Base-by-base conservation (phyloP, 2,888 invertebrate genomes). In the Habroteleia sp. region DNA sequence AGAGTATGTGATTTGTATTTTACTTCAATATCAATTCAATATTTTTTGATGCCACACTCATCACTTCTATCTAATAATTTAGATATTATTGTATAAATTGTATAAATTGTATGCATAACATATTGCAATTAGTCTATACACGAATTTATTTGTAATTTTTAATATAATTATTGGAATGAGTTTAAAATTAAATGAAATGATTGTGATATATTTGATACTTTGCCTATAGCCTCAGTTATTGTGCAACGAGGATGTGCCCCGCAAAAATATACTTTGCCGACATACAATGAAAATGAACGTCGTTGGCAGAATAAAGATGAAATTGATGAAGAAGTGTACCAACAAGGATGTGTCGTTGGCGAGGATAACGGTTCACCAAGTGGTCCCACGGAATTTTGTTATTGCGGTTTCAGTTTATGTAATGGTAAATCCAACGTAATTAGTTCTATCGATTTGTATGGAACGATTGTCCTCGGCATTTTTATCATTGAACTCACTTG, bases 351-450 rank as follows among this genome's bases (percentile, higher is more conserved):
- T 84, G 89, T 90, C 62, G 89, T 89, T 52, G 89, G 91, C 4
- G 92, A 93, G 79, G 91, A 93, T 80, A 92, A 93, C 81, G 93
- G 92, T 1, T 90, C 91, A 69, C 90, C 92, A 58, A 91, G 90
- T 16, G 91, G 92, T 16, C 90, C 91, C 31, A 90, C 92, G 0
- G 91, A 91, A 89, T 93, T 93, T 86, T 96, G 96, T 86, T 95
- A 94, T 87, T 96, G 96, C 83, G 91, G 92, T 29, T 91, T 91
- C 37, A 90, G 93, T 82, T 89, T 95, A 35, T 96, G 96, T 89
- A 96, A 96, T 88, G 89, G 91, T 5, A 85, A 81, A 14, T 65
- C 58, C n/a, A 54, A 31, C 11, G 23, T 71, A 5, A 16, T 41
- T 0, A 41, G 10, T 20, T 66, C 60, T 1, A 33, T 58, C 0